These are phyloP conservation scores for Lontra canadensis DNA, from an alignment of 2,113 vertebrate genomes.

Conservation along the genomic window DNA sequence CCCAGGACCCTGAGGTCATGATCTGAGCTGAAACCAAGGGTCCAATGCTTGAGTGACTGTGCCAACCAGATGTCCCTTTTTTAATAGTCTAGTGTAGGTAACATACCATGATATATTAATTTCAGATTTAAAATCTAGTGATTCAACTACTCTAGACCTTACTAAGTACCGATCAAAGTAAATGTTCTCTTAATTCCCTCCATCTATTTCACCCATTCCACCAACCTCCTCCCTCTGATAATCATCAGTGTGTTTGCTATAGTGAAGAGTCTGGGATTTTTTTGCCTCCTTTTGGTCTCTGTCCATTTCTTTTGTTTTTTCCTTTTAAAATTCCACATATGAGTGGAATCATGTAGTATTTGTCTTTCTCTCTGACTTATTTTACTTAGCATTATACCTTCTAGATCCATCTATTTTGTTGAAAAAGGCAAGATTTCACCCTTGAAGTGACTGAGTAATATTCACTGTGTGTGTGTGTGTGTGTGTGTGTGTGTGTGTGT, in stretches of 20 bases:
- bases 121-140: background rate
- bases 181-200: background rate
- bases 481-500: background rate
- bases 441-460: background rate
- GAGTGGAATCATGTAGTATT: background rate
- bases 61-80: background rate
- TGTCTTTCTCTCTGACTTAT: background rate
- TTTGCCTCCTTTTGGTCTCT: background rate
- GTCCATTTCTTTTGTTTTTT: too few relatives aligned
- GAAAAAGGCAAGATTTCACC: background rate
- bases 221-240: background rate
- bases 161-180: background rate
- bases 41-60: background rate
- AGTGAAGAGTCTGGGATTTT: background rate
- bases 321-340: background rate
- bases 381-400: background rate
- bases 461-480: background rate
- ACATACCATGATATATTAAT: background rate
- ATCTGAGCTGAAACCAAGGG: background rate
- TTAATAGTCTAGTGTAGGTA: background rate
- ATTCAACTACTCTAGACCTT: background rate
- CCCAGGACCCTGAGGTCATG: background rate
- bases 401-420: background rate
- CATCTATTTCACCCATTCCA: background rate
- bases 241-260: background rate